Evolutionary conservation across 2,888 invertebrate species (phyloP).

Genomic region (Chorisops tibialis): DNA sequence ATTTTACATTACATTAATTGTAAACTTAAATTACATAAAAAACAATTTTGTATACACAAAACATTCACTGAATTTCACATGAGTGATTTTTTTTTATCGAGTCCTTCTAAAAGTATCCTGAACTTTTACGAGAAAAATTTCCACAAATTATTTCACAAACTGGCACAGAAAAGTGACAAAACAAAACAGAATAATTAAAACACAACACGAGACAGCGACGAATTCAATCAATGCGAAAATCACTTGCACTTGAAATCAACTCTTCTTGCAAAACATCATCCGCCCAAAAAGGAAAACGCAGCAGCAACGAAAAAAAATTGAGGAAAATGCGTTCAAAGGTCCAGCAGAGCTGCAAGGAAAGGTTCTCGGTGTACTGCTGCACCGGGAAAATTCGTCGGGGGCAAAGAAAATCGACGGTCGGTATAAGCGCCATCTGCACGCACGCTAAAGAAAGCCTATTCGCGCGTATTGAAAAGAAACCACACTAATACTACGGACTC

Average conservation of each 20-base stretch:
- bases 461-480: background rate
- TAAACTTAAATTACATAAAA: no score
- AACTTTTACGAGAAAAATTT: no score
- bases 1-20: no score
- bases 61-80: no score
- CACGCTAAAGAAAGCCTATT: background rate
- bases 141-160: no score
- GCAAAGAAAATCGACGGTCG: conserved; percentile 16
- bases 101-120: no score
- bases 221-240: background rate
- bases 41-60: no score
- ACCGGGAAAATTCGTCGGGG: conserved; percentile 21
- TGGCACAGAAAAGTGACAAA: no score
- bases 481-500: background rate
- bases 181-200: no score
- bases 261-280: no score
- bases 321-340: background rate
- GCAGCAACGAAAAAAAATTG: background rate
- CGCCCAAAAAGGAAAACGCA: conserved; percentile 4
- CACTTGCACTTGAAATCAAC: conserved; percentile 9
- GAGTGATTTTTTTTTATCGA: no score
- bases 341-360: conserved; percentile 4
- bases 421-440: conserved; percentile 2
- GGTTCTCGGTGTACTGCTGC: conserved; percentile 21
- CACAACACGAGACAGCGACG: no score